Evolutionary conservation across 2,888 invertebrate genomes (phyloP), one percentile per base, ranked within the genome.

Genomic region (Rhorus exstirpatorius): DNA sequence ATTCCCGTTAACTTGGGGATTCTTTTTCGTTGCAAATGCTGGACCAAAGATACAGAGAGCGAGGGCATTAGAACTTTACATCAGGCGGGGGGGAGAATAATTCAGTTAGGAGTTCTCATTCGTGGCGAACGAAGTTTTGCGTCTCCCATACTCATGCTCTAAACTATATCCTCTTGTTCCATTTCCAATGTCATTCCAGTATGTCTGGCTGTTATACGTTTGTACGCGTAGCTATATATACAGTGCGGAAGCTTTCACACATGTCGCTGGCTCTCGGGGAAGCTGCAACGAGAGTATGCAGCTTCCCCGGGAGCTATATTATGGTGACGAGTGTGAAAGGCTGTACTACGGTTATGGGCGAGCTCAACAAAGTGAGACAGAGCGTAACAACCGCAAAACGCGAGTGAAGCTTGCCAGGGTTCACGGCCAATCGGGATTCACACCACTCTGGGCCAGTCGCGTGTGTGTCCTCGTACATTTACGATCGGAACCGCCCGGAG

Each of bases 61-160:
- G 24, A 67, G 61, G 55, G 35, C 76, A 60, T 53, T 49, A 35
- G 46, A 35, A 61, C 35, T 63, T 61, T 24, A 75, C n/a, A n/a
- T n/a, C n/a, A 74, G 35, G 35, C 21, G 58, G 46, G 72, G 81
- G 41, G 81, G 82, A 58, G 63, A 88, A 88, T 88, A 88, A 88
- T 88, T 88, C 83, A 86, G 86, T 88, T 88, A 87, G 79, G 76
- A 79, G 79, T 84, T 86, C 83, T 85, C 86, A 51, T 83, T 86
- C 86, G 81, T 72, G 81, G 68, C 67, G n/a, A n/a, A n/a, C 63
- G 49, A 58, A 3, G 7, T 26, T 12, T 6, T 63, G 12, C 24
- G 24, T 44, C 24, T 21, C 51, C 12, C 51, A 38, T 35, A 19
- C 49, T 35, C 67, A 6, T 35, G 12, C 21, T 26, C 14, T 65